Percentiles rank a stretch among this genome's conserved stretches.
phyloP scores from a whole-genome alignment of 2,888 invertebrate genomes.

The Ectemnius cavifrons region DNA sequence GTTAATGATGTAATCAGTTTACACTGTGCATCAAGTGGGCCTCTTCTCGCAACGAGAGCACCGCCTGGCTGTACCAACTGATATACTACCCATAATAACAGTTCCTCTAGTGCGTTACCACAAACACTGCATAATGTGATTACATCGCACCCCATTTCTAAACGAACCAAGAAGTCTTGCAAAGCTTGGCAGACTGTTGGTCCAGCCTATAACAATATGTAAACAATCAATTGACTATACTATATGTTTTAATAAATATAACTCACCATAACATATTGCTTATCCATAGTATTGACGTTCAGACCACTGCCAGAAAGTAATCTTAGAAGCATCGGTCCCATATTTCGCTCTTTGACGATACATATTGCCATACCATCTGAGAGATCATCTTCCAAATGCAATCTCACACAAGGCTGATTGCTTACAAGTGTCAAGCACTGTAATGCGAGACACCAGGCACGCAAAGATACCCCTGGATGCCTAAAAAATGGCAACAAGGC shows the following conservation, averaged over 20 bases:
- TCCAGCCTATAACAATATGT: slow-evolving; percentile 81
- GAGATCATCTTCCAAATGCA: slow-evolving; percentile 69
- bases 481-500: slow-evolving; percentile 57
- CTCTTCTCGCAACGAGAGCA: slow-evolving; percentile 82
- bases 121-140: slow-evolving; percentile 80
- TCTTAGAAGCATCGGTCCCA: slow-evolving; percentile 84
- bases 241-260: neutral
- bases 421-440: slow-evolving; percentile 87
- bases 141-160: slow-evolving; percentile 84
- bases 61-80: slow-evolving; percentile 86
- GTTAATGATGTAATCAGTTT: slow-evolving; percentile 84
- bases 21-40: slow-evolving; percentile 87
- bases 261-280: slow-evolving; percentile 79
- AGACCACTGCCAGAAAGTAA: slow-evolving; percentile 84
- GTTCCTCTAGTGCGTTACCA: slow-evolving; percentile 82
- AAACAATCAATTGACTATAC: neutral
- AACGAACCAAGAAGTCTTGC: slow-evolving; percentile 84
- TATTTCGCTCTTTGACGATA: slow-evolving; percentile 83
- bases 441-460: slow-evolving; percentile 89
- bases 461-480: slow-evolving; percentile 84
- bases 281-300: slow-evolving; percentile 78
- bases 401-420: slow-evolving; percentile 79
- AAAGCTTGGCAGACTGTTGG: slow-evolving; percentile 87
- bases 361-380: slow-evolving; percentile 82
- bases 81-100: slow-evolving; percentile 85